Evolutionary conservation across 1,140 invertebrate species (phyloP), one percentile per base, ranked within the genome.

Genomic region (Dreissena polymorpha): DNA sequence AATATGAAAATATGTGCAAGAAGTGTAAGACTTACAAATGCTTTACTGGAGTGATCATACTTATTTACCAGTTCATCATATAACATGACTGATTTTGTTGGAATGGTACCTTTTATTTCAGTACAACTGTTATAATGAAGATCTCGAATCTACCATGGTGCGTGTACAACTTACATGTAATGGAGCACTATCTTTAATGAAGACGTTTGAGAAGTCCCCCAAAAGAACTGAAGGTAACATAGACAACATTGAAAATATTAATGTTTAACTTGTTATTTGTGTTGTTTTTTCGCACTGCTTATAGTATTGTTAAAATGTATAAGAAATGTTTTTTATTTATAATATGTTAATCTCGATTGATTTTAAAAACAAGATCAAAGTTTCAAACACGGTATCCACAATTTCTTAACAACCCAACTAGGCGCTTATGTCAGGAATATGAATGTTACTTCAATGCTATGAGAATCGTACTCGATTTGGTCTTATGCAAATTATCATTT

Each of bases 41-140:
- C 7, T n/a, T n/a, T 63, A 63, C 18, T n/a, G 18, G 29, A 25
- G 16, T 25, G 16, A 25, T 68, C 23, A 27, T 21, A 21, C 25
- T 7, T 27, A 5, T 68, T 7, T 7, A 25, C 18, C 3, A 27
- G 18, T 39, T 16, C n/a, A 68, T 16, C 5, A 68, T 39, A 68
- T 68, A 16, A 27, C 16, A 68, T 27, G 2, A 10, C 16, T 7
- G 6, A 27, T 18, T 21, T 16, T 21, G 18, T 16, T 27, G 5
- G 25, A 70, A 16, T 72, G 13, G 53, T 53, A 25, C 21, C 3
- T 23, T 27, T 69, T 49, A n/a, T 78, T 69, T n/a, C 76, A 81
- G 78, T 81, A 81, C 65, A 23, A 2, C 12, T 81, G 78, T 68
- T 14, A 51, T 23, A 29, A 81, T 73, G 29, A 50, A 64, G 49